Evolutionary conservation across 2,113 vertebrate species (phyloP).

Genomic region (Willisornis vidua): DNA sequence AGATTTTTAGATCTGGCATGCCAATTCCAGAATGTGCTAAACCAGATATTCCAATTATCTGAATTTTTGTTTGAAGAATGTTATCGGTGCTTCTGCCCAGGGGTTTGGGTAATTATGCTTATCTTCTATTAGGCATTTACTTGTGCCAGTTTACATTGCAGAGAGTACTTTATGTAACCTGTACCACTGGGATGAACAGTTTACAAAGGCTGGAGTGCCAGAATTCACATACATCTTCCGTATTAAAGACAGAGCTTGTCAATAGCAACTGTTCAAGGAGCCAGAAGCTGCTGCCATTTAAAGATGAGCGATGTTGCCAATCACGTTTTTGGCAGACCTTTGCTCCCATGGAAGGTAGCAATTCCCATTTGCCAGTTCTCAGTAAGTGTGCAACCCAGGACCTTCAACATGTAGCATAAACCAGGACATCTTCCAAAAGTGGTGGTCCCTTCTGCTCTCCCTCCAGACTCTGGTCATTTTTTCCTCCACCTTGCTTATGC

Average conservation of each 20-base stretch:
- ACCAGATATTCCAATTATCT: neutral
- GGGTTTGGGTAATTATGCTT: neutral
- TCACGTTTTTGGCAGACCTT: neutral
- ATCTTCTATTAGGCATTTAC: neutral
- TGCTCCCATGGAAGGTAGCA: neutral
- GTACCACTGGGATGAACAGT: neutral
- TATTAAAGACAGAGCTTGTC: neutral
- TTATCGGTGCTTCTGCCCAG: neutral
- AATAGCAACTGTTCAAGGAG: neutral
- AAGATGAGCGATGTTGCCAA: neutral
- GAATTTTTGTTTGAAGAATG: neutral
- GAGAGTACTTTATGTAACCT: neutral
- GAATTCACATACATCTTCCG: neutral
- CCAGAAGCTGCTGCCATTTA: constrained; percentile 7
- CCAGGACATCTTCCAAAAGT: neutral
- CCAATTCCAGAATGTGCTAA: constrained; percentile 2
- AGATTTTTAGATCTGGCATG: neutral
- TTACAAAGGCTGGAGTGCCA: neutral
- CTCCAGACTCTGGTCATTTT: neutral
- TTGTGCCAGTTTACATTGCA: neutral
- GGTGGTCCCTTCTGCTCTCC: neutral
- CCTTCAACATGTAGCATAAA: neutral
- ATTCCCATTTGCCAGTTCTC: neutral
- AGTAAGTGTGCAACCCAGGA: neutral
- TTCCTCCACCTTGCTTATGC: neutral